Conservation (phyloP, 2,113 vertebrate genomes). For the Rissa tridactyla region DNA sequence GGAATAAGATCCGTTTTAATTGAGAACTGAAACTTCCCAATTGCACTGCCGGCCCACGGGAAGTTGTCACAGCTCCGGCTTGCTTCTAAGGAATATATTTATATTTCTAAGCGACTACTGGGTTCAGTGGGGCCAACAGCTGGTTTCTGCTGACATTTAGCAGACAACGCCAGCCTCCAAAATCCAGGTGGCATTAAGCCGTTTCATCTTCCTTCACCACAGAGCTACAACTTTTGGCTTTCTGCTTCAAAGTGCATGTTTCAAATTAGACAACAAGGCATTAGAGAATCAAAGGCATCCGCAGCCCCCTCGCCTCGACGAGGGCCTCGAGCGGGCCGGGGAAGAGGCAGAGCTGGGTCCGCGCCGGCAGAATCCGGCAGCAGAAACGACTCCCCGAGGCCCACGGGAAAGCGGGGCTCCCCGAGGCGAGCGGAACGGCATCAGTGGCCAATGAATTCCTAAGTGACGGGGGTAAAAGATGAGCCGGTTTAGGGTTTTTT, state of each 20-base stretch:
- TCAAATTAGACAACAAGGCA: neutral
- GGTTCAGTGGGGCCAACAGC: neutral
- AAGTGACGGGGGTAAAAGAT: neutral
- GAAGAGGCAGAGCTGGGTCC: neutral
- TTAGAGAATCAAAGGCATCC: neutral
- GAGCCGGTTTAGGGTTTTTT: neutral
- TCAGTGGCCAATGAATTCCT: neutral
- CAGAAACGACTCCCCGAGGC: neutral
- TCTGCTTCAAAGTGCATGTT: conserved; percentile 1
- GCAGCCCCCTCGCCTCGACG: neutral
- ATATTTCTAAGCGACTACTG: neutral
- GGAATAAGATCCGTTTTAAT: neutral
- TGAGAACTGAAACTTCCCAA: neutral
- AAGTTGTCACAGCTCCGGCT: neutral
- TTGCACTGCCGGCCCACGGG: neutral
- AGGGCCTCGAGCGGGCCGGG: neutral
- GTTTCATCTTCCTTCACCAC: neutral
- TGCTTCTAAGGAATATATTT: neutral
- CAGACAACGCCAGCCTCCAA: neutral
- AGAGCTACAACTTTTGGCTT: neutral
- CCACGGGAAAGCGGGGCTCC: neutral
- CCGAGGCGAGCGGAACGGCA: neutral
- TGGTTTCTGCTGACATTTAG: neutral
- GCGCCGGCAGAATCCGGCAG: neutral
- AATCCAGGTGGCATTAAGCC: neutral